Base-by-base conservation (phyloP, 2,888 invertebrate genomes). In the Cinara cedri region DNA sequence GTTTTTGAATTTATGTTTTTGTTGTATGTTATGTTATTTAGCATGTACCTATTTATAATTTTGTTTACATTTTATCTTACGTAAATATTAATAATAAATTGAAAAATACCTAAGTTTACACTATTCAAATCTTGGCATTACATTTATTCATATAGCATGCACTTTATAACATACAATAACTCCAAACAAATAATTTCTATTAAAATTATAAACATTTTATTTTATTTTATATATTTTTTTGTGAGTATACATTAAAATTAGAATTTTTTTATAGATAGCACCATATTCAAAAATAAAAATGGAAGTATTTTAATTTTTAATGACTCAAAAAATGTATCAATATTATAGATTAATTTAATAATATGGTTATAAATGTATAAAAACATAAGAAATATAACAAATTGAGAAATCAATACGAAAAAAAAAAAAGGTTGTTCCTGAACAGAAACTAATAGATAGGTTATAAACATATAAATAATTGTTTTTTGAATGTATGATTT, bases 1-100 rank as follows among this genome's bases (percentile, higher is more conserved):
- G 74, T 74, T 74, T 74, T 63, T 74, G 24, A 49, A 34, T 72
- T 75, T 65, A 65, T 75, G 65, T 75, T 75, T 75, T 66, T 66
- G 44, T 76, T 55, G 26, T 66, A 46, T 46, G 66, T 34, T 34
- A 34, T 6, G 34, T 34, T 34, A 34, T 34, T 6, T 34, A 34
- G 34, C 34, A 34, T 34, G 3, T 34, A 34, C 34, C 34, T 34
- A 34, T 34, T 34, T 34, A 34, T 34, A 34, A 34, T 34, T 34
- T 76, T 74, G 66, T 66, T 55, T 65, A 65, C 54, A 42, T 65
- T 63, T 74, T 14, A 11, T 66, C 46, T 46, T 57, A 46, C 57
- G 66, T 46, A 55, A 66, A 19, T 66, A 66, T 34, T 66, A 66
- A 55, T 68, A 49, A 76, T 76, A 76, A 66, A 21, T 66, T 75